phyloP scores from a whole-genome alignment of 1,140 invertebrate genomes.

The Trichogramma pretiosum region DNA sequence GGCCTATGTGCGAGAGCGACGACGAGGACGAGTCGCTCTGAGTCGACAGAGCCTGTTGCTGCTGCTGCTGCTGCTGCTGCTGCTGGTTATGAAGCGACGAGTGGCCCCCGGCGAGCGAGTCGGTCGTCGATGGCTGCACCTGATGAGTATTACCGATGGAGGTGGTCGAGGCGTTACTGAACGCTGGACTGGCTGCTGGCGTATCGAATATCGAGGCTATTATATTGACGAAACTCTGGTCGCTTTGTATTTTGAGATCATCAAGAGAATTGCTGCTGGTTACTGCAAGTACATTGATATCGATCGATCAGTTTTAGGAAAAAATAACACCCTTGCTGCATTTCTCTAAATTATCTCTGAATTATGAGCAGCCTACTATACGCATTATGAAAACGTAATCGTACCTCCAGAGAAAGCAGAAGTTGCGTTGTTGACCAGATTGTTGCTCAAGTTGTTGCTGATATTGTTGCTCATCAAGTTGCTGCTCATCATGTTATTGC shows the following conservation, averaged over 20 bases:
- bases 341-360: no score
- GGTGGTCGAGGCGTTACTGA: constrained; percentile 42
- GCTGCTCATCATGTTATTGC: no score
- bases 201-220: constrained; percentile 31
- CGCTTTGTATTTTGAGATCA: constrained; percentile 38
- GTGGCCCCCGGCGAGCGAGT: constrained; percentile 33
- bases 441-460: no score
- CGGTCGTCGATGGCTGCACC: constrained; percentile 26
- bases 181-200: constrained; percentile 36
- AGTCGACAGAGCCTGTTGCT: constrained; percentile 25
- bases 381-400: no score
- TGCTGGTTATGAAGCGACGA: constrained; percentile 24
- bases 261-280: constrained; percentile 37
- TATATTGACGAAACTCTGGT: constrained; percentile 21
- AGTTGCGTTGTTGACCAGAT: no score
- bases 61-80: constrained; percentile 28
- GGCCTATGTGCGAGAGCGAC: constrained; percentile 25
- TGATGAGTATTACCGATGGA: constrained; percentile 34
- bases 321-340: no score
- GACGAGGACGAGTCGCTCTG: constrained; percentile 30
- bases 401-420: no score
- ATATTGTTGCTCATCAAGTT: no score
- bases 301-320: no score
- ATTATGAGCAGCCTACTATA: no score
- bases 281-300: constrained; percentile 32